Evolutionary conservation across 2,113 vertebrate species (phyloP).

Genomic region (Prionailurus viverrinus): DNA sequence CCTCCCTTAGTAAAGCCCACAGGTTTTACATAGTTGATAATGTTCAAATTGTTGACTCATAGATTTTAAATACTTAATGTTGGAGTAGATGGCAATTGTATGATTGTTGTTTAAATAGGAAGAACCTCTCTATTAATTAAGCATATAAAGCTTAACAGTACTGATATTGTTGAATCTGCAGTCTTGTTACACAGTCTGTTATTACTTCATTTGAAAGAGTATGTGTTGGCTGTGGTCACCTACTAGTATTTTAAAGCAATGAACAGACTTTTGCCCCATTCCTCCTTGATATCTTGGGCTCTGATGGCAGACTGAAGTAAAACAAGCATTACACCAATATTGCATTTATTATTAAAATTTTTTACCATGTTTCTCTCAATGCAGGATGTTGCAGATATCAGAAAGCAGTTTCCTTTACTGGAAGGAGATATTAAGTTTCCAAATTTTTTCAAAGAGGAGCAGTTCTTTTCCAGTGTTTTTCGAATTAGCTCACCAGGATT

Average conservation of each 20-base stretch:
- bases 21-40: not conserved
- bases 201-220: not conserved
- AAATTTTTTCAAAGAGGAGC: slow-evolving; percentile 93
- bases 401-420: slow-evolving; percentile 94
- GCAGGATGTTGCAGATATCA: slow-evolving; percentile 96
- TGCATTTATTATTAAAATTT: slow-evolving; percentile 39
- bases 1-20: not conserved
- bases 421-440: slow-evolving; percentile 93
- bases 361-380: slow-evolving; percentile 66
- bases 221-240: not conserved
- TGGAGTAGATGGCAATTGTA: not conserved
- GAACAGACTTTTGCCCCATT: not conserved
- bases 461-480: slow-evolving; percentile 98
- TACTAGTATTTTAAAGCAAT: not conserved
- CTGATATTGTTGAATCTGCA: not conserved
- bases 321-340: not conserved
- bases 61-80: not conserved
- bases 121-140: not conserved
- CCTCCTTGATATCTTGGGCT: not conserved
- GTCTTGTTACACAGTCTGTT: not conserved
- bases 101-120: slow-evolving; percentile 36
- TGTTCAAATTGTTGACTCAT: not conserved
- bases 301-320: slow-evolving; percentile 13
- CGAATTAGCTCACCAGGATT: slow-evolving; percentile 97
- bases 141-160: not conserved